A percentile compares a stretch with the other conserved stretches of the same genome.
These are phyloP conservation scores for Pristionchus fissidentatus DNA, from an alignment of 2,888 invertebrate species.

Conservation along the genomic window DNA sequence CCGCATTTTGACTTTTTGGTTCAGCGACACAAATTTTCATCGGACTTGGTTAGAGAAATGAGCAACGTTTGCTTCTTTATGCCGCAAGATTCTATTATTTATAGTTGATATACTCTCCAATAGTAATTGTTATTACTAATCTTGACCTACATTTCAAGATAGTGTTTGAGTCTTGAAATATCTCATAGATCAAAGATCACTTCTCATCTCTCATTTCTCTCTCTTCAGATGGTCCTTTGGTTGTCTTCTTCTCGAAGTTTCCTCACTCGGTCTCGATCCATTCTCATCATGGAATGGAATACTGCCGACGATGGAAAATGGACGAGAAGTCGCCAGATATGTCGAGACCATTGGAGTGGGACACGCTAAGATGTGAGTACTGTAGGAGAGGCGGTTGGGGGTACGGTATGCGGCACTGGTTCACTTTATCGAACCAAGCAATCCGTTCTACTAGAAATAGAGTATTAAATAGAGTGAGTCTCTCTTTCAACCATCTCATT, in stretches of 20 bases:
- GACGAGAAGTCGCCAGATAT: not conserved
- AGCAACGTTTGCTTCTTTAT: too few species aligned
- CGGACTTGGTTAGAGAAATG: too few species aligned
- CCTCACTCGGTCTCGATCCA: constrained; percentile 32
- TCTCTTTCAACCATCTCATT: too few species aligned
- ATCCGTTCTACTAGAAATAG: too few species aligned
- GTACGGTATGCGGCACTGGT: too few species aligned
- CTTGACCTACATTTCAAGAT: not conserved
- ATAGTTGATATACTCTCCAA: too few species aligned
- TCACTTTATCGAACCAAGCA: too few species aligned
- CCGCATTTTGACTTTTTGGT: too few species aligned
- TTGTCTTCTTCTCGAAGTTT: constrained; percentile 39
- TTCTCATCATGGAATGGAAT: not conserved
- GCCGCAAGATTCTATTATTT: too few species aligned
- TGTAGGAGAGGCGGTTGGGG: not conserved
- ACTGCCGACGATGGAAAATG: not conserved
- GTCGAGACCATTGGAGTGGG: constrained; percentile 29
- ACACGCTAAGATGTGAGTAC: constrained; percentile 46
- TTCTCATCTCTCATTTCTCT: not conserved
- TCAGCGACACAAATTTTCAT: too few species aligned
- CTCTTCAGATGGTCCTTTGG: constrained; percentile 47
- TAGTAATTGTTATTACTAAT: too few species aligned
- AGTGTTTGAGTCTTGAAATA: not conserved
- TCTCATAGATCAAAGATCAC: too few species aligned
- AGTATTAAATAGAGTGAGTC: not conserved